Conservation (phyloP, 1,140 invertebrate species). For the Drosophila sechellia region DNA sequence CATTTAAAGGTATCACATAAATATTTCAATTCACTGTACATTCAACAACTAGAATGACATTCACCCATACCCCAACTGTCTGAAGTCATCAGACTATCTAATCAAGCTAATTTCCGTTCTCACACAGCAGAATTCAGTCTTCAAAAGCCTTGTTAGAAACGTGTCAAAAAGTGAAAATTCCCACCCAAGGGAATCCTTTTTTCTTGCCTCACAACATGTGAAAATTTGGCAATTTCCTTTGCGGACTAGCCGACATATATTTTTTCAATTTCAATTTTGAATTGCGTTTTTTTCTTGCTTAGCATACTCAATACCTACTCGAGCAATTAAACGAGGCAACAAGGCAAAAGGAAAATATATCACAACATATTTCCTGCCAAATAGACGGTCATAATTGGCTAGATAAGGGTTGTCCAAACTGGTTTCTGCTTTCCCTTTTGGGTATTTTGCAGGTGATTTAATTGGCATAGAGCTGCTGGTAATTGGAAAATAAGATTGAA, state of each 20-base stretch:
- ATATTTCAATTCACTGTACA: not conserved
- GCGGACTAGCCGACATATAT: slow-evolving; percentile 9
- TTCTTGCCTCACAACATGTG: slow-evolving; percentile 14
- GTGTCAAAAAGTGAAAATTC: slow-evolving; percentile 10
- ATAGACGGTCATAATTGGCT: slow-evolving; percentile 46
- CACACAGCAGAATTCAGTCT: slow-evolving; percentile 7
- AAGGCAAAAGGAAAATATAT: slow-evolving; percentile 7
- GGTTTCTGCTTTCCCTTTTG: slow-evolving; percentile 20
- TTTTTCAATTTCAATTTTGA: slow-evolving; percentile 25
- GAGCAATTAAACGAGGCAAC: slow-evolving; percentile 32
- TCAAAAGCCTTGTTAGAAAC: slow-evolving; percentile 9
- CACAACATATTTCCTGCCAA: slow-evolving; percentile 42
- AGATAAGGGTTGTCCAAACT: slow-evolving; percentile 23
- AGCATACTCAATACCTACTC: slow-evolving; percentile 36
- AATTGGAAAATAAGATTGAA: slow-evolving; percentile 45
- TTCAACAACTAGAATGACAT: not conserved
- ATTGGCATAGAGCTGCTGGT: slow-evolving; percentile 35
- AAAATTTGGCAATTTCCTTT: slow-evolving; percentile 43
- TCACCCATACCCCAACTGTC: slow-evolving; percentile 8
- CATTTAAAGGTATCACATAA: not conserved
- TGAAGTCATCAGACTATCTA: slow-evolving; percentile 41
- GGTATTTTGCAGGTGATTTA: slow-evolving; percentile 35
- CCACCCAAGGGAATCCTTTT: not conserved
- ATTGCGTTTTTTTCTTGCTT: not conserved
- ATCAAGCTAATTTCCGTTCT: slow-evolving; percentile 52